phyloP scores from a whole-genome alignment of 2,888 invertebrate species.

The Cistogaster globosa region DNA sequence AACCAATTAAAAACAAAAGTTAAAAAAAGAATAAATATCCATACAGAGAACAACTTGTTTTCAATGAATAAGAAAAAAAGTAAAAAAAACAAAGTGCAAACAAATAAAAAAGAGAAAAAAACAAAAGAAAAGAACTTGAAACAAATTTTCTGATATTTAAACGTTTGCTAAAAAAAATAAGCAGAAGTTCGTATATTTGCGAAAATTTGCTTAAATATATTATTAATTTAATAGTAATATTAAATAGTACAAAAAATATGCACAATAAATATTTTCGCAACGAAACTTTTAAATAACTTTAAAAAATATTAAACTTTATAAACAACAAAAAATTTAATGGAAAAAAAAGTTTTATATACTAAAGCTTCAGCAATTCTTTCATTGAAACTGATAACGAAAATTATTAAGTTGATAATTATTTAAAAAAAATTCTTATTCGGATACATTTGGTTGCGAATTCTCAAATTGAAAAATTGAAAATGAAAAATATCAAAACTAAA shows the following conservation, averaged over 20 bases:
- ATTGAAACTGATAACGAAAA: no score
- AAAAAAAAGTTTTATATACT: no score
- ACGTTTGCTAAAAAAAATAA: constrained; percentile 14
- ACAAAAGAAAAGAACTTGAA: constrained; percentile 45
- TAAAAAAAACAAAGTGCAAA: constrained; percentile 3
- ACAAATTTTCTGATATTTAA: constrained; percentile 43
- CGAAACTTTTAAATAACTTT: not conserved
- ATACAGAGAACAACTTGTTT: constrained; percentile 54
- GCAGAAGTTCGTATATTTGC: not conserved
- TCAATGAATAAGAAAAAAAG: constrained; percentile 56
- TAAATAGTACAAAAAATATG: not conserved
- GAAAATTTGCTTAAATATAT: not conserved
- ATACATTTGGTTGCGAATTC: no score
- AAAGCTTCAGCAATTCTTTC: no score
- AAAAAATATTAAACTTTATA: not conserved
- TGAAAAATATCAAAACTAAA: no score
- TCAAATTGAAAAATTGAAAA: no score
- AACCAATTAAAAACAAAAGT: constrained; percentile 67
- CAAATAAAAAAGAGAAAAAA: not conserved
- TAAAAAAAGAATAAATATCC: constrained; percentile 41
- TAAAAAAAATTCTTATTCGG: no score
- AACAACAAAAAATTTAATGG: no score
- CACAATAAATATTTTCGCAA: not conserved
- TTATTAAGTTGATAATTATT: no score
- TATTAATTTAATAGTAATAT: constrained; percentile 1